Conservation (phyloP, 2,113 vertebrate species). For the Oreochromis aureus region DNA sequence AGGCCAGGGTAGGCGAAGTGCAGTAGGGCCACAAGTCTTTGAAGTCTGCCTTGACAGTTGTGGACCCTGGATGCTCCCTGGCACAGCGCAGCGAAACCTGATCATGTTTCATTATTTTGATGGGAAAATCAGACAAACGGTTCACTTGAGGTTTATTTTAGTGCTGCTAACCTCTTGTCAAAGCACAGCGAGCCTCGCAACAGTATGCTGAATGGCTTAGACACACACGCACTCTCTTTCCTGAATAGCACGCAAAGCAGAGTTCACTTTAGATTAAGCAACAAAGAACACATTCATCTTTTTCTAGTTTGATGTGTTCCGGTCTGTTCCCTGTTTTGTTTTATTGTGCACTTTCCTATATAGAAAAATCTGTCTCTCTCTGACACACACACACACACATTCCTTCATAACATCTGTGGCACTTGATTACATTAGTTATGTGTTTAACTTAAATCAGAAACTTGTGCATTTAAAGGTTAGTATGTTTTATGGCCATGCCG, state of each 20-base stretch:
- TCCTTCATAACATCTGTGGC: not conserved
- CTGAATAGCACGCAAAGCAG: not conserved
- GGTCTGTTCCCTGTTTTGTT: slow-evolving; percentile 60
- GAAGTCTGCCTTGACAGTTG: slow-evolving; percentile 59
- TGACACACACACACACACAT: not conserved
- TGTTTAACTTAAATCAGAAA: slow-evolving; percentile 34
- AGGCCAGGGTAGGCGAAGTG: slow-evolving; percentile 34
- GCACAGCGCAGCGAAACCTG: slow-evolving; percentile 37
- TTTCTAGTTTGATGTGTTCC: slow-evolving; percentile 42
- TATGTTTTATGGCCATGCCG: slow-evolving; percentile 3
- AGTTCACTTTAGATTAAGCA: slow-evolving; percentile 61
- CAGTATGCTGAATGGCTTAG: not conserved
- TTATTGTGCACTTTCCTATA: slow-evolving; percentile 32
- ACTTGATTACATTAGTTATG: slow-evolving; percentile 19
- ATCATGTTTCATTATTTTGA: slow-evolving; percentile 68
- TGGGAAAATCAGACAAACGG: slow-evolving; percentile 64
- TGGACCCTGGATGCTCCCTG: slow-evolving; percentile 50
- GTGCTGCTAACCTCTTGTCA: slow-evolving; percentile 42
- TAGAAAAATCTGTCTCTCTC: not conserved
- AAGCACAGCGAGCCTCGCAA: slow-evolving; percentile 13
- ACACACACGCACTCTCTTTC: not conserved
- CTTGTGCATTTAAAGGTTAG: slow-evolving; percentile 15
- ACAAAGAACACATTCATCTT: slow-evolving; percentile 61
- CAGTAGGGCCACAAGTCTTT: slow-evolving; percentile 48
- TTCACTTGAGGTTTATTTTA: slow-evolving; percentile 56